Evolutionary conservation across 2,797 vertebrate species (phyloP), one percentile per base, ranked within the genome.

Genomic region (Pachyuromys duprasi): DNA sequence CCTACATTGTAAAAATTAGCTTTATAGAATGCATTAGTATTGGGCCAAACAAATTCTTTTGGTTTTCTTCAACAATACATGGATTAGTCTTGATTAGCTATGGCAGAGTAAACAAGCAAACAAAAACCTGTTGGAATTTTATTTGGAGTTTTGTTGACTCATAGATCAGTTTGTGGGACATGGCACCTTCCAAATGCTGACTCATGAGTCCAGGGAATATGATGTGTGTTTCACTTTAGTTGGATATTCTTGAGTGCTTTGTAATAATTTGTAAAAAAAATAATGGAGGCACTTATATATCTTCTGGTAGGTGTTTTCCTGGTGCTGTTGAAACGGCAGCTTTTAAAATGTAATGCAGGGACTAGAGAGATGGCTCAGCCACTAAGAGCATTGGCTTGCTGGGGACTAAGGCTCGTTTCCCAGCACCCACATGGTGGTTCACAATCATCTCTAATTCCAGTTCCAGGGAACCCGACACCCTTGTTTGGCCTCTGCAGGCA

Each of bases 131-230:
- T 18, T 65, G 31, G 7, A 53, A 86, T 78, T 86, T 94, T 94
- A 89, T 89, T 91, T 90, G 60, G 7, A 86, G 42, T 81, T 86
- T 92, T 87, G 89, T 83, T 95, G 74, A 75, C 63, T 90, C 53
- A 62, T 60, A 79, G 36, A 26, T 93, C 69, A 55, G 79, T 20
- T 86, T 76, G 31, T n/a, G 67, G 36, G 26, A 42, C 39, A 69
- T 28, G 12, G 13, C 18, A 69, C 11, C 17, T 82, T 31, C 82
- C 39, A 45, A 9, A 69, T 69, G 70, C 8, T 74, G 36, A 87
- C 70, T 69, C 36, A 65, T n/a, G n/a, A 67, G 22, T 86, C 8
- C 63, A 78, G 49, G 45, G 53, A 74, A 90, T 90, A 24, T 82
- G 26, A 5, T 72, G 65, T 42, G 83, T 78, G 18, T 79, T 75